Evolutionary conservation across 2,113 vertebrate species (phyloP).

Genomic region (Rhynchopsitta pachyrhyncha): DNA sequence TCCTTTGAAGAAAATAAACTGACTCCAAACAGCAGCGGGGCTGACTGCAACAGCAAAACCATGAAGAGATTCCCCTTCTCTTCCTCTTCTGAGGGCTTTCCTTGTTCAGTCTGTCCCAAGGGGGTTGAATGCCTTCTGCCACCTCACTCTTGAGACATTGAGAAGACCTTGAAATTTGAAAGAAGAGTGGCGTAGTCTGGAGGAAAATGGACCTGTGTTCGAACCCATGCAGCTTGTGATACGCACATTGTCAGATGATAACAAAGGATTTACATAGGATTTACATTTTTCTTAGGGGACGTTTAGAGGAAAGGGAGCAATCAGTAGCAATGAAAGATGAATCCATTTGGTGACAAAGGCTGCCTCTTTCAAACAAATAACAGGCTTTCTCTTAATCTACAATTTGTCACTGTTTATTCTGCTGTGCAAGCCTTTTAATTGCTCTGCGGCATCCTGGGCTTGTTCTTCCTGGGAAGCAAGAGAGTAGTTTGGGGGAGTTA

Average conservation of each 20-base stretch:
- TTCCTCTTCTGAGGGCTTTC: conserved; percentile 56
- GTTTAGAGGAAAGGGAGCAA: conserved; percentile 48
- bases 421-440: conserved; percentile 53
- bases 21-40: neutral
- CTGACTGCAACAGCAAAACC: conserved; percentile 18
- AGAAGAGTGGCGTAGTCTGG: conserved; percentile 41
- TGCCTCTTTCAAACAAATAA: conserved; percentile 65
- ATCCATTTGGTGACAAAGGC: conserved; percentile 58
- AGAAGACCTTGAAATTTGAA: conserved; percentile 71
- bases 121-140: neutral
- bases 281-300: conserved; percentile 70
- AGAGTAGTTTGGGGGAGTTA: neutral
- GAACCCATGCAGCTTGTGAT: conserved; percentile 53
- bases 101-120: neutral
- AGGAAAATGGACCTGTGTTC: conserved; percentile 61
- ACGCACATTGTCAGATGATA: conserved; percentile 48
- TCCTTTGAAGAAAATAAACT: neutral
- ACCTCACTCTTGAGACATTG: conserved; percentile 46
- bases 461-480: neutral
- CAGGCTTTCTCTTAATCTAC: conserved; percentile 70
- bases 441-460: conserved; percentile 19
- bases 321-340: conserved; percentile 63
- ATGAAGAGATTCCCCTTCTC: conserved; percentile 42
- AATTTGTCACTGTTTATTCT: conserved; percentile 67
- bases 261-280: conserved; percentile 71